Conservation (phyloP, 2,888 invertebrate species). For the Zelleria hepariella region DNA sequence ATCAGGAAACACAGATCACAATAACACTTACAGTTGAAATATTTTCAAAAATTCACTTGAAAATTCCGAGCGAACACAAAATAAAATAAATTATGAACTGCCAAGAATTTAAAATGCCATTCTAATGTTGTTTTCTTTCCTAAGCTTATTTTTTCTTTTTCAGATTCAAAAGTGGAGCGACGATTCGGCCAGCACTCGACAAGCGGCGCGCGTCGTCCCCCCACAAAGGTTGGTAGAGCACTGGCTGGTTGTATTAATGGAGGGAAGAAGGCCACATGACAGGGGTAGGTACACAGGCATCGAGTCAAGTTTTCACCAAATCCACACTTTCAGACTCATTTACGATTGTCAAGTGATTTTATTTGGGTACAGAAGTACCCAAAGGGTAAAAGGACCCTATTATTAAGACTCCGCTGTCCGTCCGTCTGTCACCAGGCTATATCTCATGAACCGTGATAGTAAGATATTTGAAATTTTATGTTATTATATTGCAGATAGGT, state of each 20-base stretch:
- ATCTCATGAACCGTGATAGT: no score
- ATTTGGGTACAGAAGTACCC: no score
- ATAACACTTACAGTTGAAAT: slow-evolving; percentile 20
- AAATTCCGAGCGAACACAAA: not conserved
- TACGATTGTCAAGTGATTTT: no score
- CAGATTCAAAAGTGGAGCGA: not conserved
- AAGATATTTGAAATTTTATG: no score
- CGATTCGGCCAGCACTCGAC: no score
- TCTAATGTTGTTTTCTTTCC: not conserved
- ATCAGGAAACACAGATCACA: slow-evolving; percentile 25
- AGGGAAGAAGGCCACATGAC: not conserved
- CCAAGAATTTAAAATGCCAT: not conserved
- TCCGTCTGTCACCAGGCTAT: no score
- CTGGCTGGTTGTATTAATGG: no score
- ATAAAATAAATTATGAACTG: not conserved
- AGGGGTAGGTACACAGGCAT: not conserved
- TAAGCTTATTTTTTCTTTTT: not conserved
- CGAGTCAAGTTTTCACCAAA: no score
- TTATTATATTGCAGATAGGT: no score
- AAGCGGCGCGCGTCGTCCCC: not conserved
- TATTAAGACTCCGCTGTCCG: no score
- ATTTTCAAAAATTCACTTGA: slow-evolving; percentile 10
- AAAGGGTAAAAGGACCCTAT: no score
- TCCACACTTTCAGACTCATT: no score
- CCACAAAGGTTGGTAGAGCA: not conserved